These are phyloP conservation scores for Bombus terrestris DNA, from an alignment of 1,140 invertebrate genomes.

Conservation along the genomic window DNA sequence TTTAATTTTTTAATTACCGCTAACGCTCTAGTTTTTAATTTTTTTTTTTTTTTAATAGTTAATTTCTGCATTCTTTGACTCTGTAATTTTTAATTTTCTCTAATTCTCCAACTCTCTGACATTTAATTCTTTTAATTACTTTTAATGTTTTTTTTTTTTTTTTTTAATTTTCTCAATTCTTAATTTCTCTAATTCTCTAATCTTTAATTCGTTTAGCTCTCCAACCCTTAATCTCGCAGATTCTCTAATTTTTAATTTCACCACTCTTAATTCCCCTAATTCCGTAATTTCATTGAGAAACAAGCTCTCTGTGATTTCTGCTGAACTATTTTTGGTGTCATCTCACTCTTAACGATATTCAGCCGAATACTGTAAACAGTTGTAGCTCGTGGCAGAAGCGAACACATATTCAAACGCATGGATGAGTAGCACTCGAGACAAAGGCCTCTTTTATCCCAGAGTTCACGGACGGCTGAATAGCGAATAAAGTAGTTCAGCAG, in stretches of 20 bases:
- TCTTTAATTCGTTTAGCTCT: neutral
- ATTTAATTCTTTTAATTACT: too few species aligned
- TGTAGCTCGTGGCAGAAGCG: neutral
- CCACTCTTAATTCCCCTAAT: too few species aligned
- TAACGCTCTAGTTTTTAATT: neutral
- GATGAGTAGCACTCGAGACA: slow-evolving; percentile 41
- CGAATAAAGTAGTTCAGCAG: slow-evolving; percentile 43
- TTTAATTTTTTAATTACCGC: neutral
- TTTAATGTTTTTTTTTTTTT: too few species aligned
- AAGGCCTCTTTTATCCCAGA: slow-evolving; percentile 38
- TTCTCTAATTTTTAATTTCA: too few species aligned
- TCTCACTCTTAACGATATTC: neutral
- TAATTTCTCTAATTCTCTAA: neutral
- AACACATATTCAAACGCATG: slow-evolving; percentile 8
- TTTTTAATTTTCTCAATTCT: neutral
- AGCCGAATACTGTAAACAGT: slow-evolving; percentile 11
- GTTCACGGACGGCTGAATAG: slow-evolving; percentile 38
- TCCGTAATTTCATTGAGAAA: too few species aligned
- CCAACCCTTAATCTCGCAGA: too few species aligned
- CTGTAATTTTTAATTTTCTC: too few species aligned
- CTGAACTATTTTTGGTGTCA: too few species aligned
- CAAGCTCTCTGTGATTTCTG: too few species aligned
- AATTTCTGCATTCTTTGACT: too few species aligned
- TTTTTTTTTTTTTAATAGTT: too few species aligned
- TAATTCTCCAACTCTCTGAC: too few species aligned